Percentiles rank a stretch among this genome's conserved stretches.
phyloP scores from a whole-genome alignment of 2,113 vertebrate species.

The Euleptes europaea region DNA sequence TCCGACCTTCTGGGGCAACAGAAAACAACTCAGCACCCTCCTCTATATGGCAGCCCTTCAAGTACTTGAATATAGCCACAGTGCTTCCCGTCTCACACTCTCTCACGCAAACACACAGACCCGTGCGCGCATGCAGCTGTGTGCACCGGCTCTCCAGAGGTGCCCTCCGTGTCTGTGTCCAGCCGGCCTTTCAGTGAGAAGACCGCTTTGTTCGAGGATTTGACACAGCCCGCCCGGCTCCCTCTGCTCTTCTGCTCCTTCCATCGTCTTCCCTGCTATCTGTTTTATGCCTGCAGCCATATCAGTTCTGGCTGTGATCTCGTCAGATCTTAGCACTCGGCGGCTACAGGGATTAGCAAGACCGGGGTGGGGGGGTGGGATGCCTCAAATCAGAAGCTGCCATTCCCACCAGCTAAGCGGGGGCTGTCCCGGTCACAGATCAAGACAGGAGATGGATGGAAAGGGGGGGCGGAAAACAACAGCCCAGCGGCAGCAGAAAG shows the following conservation, averaged over 20 bases:
- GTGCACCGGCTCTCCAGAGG: no score
- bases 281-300: constrained; percentile 3
- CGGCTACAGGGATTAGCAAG: not conserved
- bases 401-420: not conserved
- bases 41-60: no score
- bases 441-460: not conserved
- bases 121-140: no score
- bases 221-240: not conserved
- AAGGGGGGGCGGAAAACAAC: no score
- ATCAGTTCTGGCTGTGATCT: constrained; percentile 12
- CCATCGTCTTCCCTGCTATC: not conserved
- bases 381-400: not conserved
- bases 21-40: no score
- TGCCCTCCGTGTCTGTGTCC: not conserved
- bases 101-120: not conserved
- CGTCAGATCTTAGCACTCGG: not conserved
- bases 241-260: not conserved
- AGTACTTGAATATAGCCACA: no score
- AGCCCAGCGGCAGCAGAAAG: not conserved
- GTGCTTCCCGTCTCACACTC: not conserved
- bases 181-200: not conserved
- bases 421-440: not conserved
- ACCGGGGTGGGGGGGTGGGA: not conserved
- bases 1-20: no score
- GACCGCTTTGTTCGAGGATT: not conserved